Evolutionary conservation across 2,888 invertebrate species (phyloP).

Genomic region (Pegoplata infirma): DNA sequence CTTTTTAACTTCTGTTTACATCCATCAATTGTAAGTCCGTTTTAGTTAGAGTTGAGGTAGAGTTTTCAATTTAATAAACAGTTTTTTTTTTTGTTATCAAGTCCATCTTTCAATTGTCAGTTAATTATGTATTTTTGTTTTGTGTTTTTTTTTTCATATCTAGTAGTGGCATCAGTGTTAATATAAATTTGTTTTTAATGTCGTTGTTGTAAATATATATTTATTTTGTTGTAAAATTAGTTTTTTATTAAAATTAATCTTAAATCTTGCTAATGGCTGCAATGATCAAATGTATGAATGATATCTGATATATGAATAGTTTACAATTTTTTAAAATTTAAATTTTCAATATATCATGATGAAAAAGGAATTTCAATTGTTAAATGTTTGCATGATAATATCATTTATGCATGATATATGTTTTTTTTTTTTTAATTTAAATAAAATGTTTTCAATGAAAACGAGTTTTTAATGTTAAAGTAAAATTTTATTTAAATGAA

Average conservation of each 20-base stretch:
- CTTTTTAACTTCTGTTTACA: too few relatives aligned
- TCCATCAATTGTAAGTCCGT: too few relatives aligned
- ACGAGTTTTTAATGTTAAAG: too few relatives aligned
- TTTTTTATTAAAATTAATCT: constrained; percentile 36
- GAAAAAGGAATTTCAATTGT: neutral
- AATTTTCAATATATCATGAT: neutral
- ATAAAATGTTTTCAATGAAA: too few relatives aligned
- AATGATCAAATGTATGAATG: constrained; percentile 25
- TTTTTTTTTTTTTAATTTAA: too few relatives aligned
- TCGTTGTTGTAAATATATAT: neutral
- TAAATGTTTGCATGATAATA: neutral
- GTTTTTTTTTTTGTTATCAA: constrained; percentile 18
- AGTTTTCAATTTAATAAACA: neutral
- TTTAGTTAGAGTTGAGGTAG: too few relatives aligned
- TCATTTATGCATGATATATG: neutral
- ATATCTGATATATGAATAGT: neutral
- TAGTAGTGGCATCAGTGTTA: constrained; percentile 48
- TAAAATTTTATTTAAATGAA: too few relatives aligned
- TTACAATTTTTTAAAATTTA: too few relatives aligned
- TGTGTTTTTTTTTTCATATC: constrained; percentile 28
- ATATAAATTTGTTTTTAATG: constrained; percentile 39
- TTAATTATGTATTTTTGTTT: constrained; percentile 21
- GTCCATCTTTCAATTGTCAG: constrained; percentile 22
- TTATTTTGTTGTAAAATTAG: too few relatives aligned
- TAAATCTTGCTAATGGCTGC: constrained; percentile 36